Base-by-base conservation (phyloP, 2,113 vertebrate genomes). In the Taxidea taxus region DNA sequence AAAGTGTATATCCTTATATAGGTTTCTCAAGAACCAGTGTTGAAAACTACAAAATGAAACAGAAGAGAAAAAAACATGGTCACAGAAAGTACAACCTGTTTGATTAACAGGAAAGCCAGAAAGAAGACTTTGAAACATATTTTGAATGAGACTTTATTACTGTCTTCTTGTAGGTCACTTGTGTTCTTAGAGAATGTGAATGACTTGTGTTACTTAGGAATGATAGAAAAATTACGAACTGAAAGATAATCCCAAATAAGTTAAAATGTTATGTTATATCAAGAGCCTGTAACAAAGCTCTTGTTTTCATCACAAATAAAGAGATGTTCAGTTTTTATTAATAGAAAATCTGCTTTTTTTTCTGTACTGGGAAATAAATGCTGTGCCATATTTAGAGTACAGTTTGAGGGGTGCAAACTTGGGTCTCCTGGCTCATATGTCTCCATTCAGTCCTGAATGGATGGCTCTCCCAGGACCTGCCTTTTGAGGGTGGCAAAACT, bases 1-100 rank as follows among this genome's bases (percentile, higher is more conserved):
- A 85, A 81, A 89, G 88, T 47, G 75, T 62, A 66, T 82, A 66
- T 83, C 96, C 95, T 97, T 97, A 97, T 97, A 95, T 90, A 94
- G 92, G 4, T 70, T 77, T 95, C 81, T 85, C 87, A 85, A 95
- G 80, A 88, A 81, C 83, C 70, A 54, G 83, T 44, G 90, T 47
- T 96, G 87, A 91, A 95, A 95, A 81, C 91, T 90, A 96, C 96
- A 56, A 83, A 95, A 95, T 60, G 82, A 95, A 91, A 60, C 86
- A 95, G 84, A 86, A 93, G 54, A 96, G 77, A 78, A 60, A 18
- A 75, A 93, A 78, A 14, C 60, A 93, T 39, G 94, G 44, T 64
- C 42, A 34, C 56, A 68, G 92, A 85, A 94, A 88, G 87, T 51
- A 82, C 44, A 27, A 84, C 74, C 58, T 56, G n/a, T 88, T 95